phyloP scores from a whole-genome alignment of 1,140 invertebrate species.

The Zaprionus davidi region DNA sequence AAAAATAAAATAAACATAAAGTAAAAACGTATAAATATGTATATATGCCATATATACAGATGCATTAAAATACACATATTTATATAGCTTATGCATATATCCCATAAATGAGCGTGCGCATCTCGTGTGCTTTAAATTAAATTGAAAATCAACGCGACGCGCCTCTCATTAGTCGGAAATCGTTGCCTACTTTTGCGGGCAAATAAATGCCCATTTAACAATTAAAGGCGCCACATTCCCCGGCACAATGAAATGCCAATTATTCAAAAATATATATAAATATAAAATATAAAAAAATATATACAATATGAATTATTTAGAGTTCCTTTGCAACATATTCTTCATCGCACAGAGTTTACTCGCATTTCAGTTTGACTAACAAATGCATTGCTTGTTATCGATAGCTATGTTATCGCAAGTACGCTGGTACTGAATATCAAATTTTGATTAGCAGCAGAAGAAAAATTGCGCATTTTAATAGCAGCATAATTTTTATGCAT shows the following conservation, averaged over 20 bases:
- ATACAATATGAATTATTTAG: not conserved
- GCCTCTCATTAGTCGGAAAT: constrained; percentile 61
- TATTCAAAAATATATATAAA: not conserved
- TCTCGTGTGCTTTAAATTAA: constrained; percentile 59
- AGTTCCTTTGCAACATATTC: not conserved
- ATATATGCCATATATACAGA: constrained; percentile 16
- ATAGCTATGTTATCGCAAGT: not conserved
- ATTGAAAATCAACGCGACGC: constrained; percentile 65
- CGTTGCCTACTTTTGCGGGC: constrained; percentile 47
- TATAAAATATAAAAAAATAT: not conserved
- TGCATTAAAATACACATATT: constrained; percentile 16
- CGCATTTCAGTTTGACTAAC: not conserved
- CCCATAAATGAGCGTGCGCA: constrained; percentile 17
- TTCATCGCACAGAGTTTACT: too few species aligned
- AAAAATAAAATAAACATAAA: constrained; percentile 48
- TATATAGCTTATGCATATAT: constrained; percentile 10
- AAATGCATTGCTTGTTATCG: not conserved
- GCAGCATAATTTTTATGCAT: not conserved
- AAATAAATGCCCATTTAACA: constrained; percentile 22
- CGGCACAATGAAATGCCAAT: not conserved
- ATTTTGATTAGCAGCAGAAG: not conserved
- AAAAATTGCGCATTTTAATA: not conserved
- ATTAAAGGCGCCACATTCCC: not conserved
- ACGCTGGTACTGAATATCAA: not conserved
- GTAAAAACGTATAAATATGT: constrained; percentile 20